phyloP scores from a whole-genome alignment of 2,888 invertebrate genomes.

The Agrilus mali region DNA sequence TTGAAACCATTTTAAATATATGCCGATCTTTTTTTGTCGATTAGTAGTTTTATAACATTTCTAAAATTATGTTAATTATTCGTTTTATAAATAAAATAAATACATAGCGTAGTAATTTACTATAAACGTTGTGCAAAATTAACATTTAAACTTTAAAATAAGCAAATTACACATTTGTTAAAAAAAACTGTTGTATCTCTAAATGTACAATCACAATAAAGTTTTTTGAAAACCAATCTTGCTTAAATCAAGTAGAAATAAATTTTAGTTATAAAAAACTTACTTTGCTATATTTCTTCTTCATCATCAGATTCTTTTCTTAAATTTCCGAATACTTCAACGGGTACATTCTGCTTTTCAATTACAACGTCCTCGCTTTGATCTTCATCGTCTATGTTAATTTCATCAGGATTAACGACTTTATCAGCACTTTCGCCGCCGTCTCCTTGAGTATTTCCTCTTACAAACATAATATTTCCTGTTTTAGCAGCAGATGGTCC shows the following conservation, averaged over 20 bases:
- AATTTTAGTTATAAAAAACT: too few species aligned
- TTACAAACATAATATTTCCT: conserved; percentile 70
- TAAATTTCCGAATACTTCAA: conserved; percentile 86
- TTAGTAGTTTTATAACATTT: neutral
- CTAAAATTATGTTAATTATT: neutral
- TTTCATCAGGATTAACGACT: conserved; percentile 79
- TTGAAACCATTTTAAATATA: neutral
- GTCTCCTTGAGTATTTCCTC: conserved; percentile 72
- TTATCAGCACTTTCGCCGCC: conserved; percentile 47
- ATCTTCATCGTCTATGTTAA: conserved; percentile 65
- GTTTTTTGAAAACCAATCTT: too few species aligned
- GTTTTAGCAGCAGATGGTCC: conserved; percentile 31
- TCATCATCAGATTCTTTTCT: conserved; percentile 28
- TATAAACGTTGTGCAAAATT: too few species aligned
- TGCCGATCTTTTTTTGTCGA: neutral
- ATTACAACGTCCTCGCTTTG: conserved; percentile 48
- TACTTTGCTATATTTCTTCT: conserved; percentile 1
- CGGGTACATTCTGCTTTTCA: conserved; percentile 44
- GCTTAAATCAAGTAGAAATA: too few species aligned
- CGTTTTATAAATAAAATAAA: neutral
- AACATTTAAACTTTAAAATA: too few species aligned
- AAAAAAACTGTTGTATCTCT: too few species aligned
- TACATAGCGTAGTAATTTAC: too few species aligned
- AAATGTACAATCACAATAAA: too few species aligned
- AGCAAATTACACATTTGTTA: too few species aligned